These are phyloP conservation scores for Poecilia latipinna DNA, from an alignment of 2,113 vertebrate species.

Conservation along the genomic window DNA sequence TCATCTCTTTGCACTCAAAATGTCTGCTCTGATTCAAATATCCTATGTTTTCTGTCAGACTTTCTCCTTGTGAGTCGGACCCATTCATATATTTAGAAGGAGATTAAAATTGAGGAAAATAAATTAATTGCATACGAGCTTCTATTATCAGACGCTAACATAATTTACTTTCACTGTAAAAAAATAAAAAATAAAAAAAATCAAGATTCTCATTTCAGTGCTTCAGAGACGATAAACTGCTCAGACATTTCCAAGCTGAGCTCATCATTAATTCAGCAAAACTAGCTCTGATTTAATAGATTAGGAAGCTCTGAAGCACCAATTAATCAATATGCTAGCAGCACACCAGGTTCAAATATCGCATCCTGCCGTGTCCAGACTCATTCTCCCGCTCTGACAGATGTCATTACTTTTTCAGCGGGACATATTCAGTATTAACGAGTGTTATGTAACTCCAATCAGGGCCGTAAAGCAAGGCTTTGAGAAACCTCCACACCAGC, in stretches of 20 bases:
- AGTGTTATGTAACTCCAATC: conserved; percentile 77
- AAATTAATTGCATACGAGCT: background rate
- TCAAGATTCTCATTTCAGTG: conserved; percentile 2
- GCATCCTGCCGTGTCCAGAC: conserved; percentile 44
- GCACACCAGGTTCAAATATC: conserved; percentile 9
- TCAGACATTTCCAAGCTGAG: background rate
- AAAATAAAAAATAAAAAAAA: background rate
- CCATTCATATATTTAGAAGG: too few species aligned
- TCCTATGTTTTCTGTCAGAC: too few species aligned
- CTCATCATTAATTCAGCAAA: conserved; percentile 46
- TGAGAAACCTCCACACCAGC: conserved; percentile 62
- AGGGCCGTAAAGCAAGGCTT: conserved; percentile 69
- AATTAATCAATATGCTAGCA: conserved; percentile 34
- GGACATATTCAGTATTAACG: conserved; percentile 75
- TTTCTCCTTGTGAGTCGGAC: too few species aligned
- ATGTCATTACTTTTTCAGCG: conserved; percentile 72
- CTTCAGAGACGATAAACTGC: conserved; percentile 9
- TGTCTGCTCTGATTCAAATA: too few species aligned
- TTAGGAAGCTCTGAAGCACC: conserved; percentile 27
- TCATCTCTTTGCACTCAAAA: too few species aligned
- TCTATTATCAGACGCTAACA: background rate
- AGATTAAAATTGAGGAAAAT: background rate
- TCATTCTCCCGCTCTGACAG: conserved; percentile 54
- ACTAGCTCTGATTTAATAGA: conserved; percentile 40
- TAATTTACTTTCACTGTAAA: background rate